Evolutionary conservation across 2,888 invertebrate genomes (phyloP).

Genomic region (Pachycephus smyrnensis): DNA sequence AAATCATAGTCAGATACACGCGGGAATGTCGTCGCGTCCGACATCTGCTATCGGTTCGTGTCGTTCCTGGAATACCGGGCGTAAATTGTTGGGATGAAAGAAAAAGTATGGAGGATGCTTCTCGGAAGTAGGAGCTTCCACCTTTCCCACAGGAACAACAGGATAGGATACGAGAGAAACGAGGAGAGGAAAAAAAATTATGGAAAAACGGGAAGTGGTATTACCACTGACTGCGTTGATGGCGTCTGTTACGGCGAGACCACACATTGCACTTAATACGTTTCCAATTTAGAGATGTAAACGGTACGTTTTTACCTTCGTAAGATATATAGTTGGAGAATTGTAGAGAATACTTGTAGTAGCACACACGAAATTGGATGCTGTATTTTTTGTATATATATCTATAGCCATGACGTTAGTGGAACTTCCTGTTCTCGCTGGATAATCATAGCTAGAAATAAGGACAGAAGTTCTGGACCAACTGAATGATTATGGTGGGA

Average conservation of each 20-base stretch:
- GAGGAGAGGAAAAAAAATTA: not conserved
- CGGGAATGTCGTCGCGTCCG: constrained; percentile 40
- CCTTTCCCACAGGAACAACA: not conserved
- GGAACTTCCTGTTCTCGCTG: constrained; percentile 32
- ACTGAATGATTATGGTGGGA: not conserved
- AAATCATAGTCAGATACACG: constrained; percentile 40
- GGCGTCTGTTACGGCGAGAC: constrained; percentile 25
- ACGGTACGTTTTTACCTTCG: not conserved
- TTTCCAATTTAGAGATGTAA: constrained; percentile 30
- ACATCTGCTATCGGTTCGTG: constrained; percentile 43
- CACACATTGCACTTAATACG: constrained; percentile 34
- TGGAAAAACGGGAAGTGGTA: constrained; percentile 17
- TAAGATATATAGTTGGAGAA: not conserved
- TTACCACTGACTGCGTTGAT: constrained; percentile 45
- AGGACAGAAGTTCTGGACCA: not conserved
- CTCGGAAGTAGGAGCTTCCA: not conserved
- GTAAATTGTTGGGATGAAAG: not conserved
- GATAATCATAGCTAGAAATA: constrained; percentile 31
- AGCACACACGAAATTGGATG: not conserved
- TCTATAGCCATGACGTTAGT: not conserved
- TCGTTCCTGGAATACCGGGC: constrained; percentile 41
- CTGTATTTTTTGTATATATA: not conserved
- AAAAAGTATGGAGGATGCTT: not conserved
- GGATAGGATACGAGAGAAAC: not conserved
- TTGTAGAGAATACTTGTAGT: not conserved